Evolutionary conservation across 2,113 vertebrate species (phyloP).

Genomic region (Isichthys henryi): DNA sequence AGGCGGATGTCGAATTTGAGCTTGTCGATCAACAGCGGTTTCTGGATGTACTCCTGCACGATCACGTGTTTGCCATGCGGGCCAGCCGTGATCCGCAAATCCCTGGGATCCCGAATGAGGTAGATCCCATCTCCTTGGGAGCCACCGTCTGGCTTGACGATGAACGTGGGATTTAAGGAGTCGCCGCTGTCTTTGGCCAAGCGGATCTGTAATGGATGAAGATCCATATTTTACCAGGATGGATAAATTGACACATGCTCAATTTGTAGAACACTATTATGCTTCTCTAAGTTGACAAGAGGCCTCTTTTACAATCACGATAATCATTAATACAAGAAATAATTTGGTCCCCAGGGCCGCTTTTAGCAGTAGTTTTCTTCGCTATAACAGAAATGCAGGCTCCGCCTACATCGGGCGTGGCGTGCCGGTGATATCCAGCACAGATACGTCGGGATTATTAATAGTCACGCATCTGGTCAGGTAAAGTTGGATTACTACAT

Average conservation of each 20-base stretch:
- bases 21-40: conserved; percentile 86
- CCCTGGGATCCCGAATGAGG: conserved; percentile 86
- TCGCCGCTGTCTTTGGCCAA: conserved; percentile 72
- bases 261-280: not conserved
- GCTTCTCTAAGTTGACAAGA: not conserved
- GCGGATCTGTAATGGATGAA: conserved; percentile 57
- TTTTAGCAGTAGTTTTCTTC: too few species aligned
- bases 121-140: conserved; percentile 98
- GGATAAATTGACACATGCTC: not conserved
- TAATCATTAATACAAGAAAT: not conserved
- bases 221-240: not conserved
- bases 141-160: conserved; percentile 90
- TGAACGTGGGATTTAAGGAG: conserved; percentile 78
- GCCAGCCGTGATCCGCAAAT: conserved; percentile 64
- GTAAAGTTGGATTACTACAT: too few species aligned
- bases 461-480: too few species aligned
- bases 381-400: too few species aligned
- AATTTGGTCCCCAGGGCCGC: not conserved
- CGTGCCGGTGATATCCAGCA: too few species aligned
- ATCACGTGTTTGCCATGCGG: conserved; percentile 76
- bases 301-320: not conserved
- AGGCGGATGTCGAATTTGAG: conserved; percentile 96
- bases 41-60: conserved; percentile 91
- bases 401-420: too few species aligned
- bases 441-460: too few species aligned